phyloP scores from a whole-genome alignment of 1,140 invertebrate genomes.

The Listronotus bonariensis region DNA sequence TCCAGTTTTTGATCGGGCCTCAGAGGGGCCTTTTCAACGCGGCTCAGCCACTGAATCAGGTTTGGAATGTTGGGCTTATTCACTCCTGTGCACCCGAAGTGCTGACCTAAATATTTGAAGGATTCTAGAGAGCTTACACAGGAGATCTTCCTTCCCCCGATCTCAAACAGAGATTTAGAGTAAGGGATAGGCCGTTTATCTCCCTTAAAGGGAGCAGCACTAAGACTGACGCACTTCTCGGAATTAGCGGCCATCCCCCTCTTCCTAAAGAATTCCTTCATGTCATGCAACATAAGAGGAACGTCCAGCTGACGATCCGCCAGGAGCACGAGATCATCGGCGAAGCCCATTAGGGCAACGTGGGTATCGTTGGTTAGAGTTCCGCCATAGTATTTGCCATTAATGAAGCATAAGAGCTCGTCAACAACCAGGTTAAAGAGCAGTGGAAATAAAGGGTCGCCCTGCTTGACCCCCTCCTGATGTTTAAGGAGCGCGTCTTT shows the following conservation, averaged over 20 bases:
- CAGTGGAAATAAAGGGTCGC: conserved; percentile 45
- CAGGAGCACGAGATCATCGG: conserved; percentile 54
- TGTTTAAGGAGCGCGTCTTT: conserved; percentile 14
- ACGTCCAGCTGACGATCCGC: conserved; percentile 37
- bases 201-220: background rate
- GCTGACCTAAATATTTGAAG: conserved; percentile 36
- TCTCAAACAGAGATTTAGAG: conserved; percentile 2
- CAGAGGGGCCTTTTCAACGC: conserved; percentile 38
- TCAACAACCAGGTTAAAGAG: conserved; percentile 55
- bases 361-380: conserved; percentile 10
- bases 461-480: conserved; percentile 46
- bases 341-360: conserved; percentile 49
- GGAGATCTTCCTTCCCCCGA: conserved; percentile 25
- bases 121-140: background rate
- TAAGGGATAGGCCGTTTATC: background rate
- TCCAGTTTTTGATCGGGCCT: conserved; percentile 47
- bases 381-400: conserved; percentile 3
- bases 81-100: conserved; percentile 24
- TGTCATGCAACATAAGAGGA: conserved; percentile 11
- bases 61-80: conserved; percentile 23
- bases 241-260: conserved; percentile 3
- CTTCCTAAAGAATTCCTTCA: background rate
- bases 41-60: conserved; percentile 24
- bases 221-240: background rate
- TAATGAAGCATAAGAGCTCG: conserved; percentile 19